Percentiles rank a stretch among this genome's conserved stretches.
These are phyloP conservation scores for Ceratosolen solmsi DNA, from an alignment of 1,140 invertebrate species.

Conservation along the genomic window DNA sequence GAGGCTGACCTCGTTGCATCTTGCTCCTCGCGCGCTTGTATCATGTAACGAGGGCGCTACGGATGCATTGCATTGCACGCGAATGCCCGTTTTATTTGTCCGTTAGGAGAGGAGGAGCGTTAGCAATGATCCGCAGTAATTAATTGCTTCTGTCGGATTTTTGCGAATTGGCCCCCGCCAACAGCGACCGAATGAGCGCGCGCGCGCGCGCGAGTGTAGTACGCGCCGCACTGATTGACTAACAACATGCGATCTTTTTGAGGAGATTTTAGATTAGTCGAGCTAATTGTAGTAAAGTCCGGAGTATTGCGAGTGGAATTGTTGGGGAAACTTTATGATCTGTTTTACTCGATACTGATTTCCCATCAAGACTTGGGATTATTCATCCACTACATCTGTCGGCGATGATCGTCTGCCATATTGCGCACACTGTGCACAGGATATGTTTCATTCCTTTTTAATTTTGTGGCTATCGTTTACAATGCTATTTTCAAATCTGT, in stretches of 20 bases:
- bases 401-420: background rate
- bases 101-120: background rate
- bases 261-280: background rate
- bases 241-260: slow-evolving; percentile 1
- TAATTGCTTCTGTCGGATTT: slow-evolving; percentile 22
- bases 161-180: background rate
- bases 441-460: background rate
- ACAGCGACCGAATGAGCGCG: background rate
- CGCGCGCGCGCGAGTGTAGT: background rate
- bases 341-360: background rate
- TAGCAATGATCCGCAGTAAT: background rate
- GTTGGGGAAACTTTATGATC: background rate
- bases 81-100: background rate
- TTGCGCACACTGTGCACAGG: background rate
- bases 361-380: background rate
- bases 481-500: background rate
- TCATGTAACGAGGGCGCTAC: slow-evolving; percentile 12
- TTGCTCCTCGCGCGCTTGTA: background rate
- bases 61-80: slow-evolving; percentile 5
- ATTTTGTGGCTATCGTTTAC: background rate
- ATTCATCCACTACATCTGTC: background rate
- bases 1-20: background rate
- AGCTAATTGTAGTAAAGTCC: slow-evolving; percentile 20
- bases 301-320: slow-evolving; percentile 1
- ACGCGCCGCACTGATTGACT: background rate